Evolutionary conservation across 2,888 invertebrate genomes (phyloP).

Genomic region (Ligdia adustata): DNA sequence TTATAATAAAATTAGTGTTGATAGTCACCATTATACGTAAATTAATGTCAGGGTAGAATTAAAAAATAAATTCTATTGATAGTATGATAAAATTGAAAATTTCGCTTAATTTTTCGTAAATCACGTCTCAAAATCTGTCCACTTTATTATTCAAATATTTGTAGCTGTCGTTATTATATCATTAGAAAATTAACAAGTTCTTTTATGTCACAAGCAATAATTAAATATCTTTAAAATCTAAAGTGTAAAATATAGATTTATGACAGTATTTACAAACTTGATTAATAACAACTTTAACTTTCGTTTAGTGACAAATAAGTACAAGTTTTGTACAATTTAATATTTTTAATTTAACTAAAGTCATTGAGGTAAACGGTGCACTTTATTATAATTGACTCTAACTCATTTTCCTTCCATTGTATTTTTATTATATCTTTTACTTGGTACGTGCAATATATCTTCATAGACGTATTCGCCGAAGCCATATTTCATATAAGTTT

Average conservation of each 20-base stretch:
- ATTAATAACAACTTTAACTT: background rate
- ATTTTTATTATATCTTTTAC: slow-evolving; percentile 44
- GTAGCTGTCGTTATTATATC: slow-evolving; percentile 59
- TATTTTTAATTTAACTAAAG: slow-evolving; percentile 2
- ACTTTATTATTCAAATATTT: slow-evolving; percentile 61
- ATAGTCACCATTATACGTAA: slow-evolving; percentile 93
- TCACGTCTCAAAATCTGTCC: slow-evolving; percentile 76
- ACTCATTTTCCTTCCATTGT: slow-evolving; percentile 37
- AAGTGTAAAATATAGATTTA: slow-evolving; percentile 9
- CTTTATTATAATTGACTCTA: background rate
- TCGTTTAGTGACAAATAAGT: slow-evolving; percentile 10
- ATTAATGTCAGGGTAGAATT: slow-evolving; percentile 92
- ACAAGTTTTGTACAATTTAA: slow-evolving; percentile 9
- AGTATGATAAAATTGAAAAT: slow-evolving; percentile 66
- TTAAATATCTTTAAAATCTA: slow-evolving; percentile 16
- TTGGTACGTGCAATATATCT: slow-evolving; percentile 55
- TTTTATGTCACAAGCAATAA: slow-evolving; percentile 24
- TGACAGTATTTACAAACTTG: slow-evolving; percentile 5
- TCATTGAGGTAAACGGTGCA: slow-evolving; percentile 2
- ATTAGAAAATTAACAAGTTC: slow-evolving; percentile 58
- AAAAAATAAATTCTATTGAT: slow-evolving; percentile 64
- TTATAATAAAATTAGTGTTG: slow-evolving; percentile 74
- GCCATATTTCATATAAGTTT: slow-evolving; percentile 58
- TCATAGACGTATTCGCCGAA: slow-evolving; percentile 49
- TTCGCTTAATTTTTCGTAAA: slow-evolving; percentile 72